phyloP scores from a whole-genome alignment of 2,113 vertebrate species.

The Agapornis roseicollis region DNA sequence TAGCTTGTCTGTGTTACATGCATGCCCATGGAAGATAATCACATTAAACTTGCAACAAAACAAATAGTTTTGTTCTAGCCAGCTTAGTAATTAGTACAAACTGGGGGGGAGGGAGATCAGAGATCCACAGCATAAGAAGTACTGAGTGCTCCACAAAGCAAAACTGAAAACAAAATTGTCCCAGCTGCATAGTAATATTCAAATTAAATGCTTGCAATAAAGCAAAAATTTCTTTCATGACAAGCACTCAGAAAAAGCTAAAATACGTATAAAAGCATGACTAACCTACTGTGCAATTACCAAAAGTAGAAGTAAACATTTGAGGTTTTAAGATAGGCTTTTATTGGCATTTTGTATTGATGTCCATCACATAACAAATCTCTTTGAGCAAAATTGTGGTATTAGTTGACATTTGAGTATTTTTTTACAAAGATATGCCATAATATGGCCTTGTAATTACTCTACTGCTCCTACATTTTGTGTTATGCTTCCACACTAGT shows the following conservation, averaged over 20 bases:
- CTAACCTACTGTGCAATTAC: not conserved
- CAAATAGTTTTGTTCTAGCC: slow-evolving; percentile 35
- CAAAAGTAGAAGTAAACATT: not conserved
- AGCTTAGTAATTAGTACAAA: not conserved
- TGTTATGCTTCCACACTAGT: not conserved
- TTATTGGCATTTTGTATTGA: not conserved
- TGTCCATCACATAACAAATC: not conserved
- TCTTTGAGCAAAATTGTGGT: not conserved
- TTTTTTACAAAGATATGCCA: not conserved
- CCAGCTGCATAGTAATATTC: not conserved
- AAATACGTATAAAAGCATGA: not conserved
- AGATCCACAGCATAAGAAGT: not conserved
- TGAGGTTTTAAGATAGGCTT: not conserved
- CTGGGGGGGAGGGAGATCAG: not conserved
- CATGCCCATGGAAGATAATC: slow-evolving; percentile 52
- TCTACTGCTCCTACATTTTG: fast-evolving
- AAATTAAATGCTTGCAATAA: not conserved
- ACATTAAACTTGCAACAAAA: slow-evolving; percentile 34
- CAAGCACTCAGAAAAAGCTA: not conserved
- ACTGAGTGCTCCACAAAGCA: not conserved
- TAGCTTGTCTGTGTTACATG: not conserved
- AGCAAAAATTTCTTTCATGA: not conserved
- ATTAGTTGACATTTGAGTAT: not conserved
- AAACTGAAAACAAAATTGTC: not conserved
- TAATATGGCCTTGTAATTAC: not conserved